These are phyloP conservation scores for Perodicticus potto DNA, from an alignment of 2,797 vertebrate species.

Conservation along the genomic window DNA sequence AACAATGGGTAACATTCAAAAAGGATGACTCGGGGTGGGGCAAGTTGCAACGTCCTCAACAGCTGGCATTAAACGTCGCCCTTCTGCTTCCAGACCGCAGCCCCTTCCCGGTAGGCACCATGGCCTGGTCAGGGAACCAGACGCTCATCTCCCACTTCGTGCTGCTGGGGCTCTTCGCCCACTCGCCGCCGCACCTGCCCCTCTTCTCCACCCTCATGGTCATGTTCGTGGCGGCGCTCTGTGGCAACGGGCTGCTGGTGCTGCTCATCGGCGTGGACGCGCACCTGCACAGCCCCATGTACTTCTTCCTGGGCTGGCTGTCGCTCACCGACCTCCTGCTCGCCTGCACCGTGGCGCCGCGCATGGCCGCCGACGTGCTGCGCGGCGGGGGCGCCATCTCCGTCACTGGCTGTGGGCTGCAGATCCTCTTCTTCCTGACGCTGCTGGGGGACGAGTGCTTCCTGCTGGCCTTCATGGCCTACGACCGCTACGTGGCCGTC, in stretches of 20 bases:
- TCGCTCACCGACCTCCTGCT: constrained; percentile 77
- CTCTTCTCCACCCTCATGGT: constrained; percentile 60
- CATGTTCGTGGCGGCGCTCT: constrained; percentile 71
- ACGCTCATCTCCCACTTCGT: constrained; percentile 71
- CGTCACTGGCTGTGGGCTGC: constrained; percentile 72
- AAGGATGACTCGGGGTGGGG: no score
- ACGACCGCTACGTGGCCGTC: constrained; percentile 59
- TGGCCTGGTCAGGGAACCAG: constrained; percentile 62
- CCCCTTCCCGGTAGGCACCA: neutral
- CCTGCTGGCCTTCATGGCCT: constrained; percentile 79
- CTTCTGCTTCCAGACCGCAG: neutral
- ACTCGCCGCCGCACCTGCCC: neutral
- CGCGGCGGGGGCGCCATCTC: constrained; percentile 66
- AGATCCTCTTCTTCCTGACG: constrained; percentile 79
- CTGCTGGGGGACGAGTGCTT: constrained; percentile 75
- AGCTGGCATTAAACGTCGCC: neutral
- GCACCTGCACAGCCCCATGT: constrained; percentile 73
- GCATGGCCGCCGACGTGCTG: constrained; percentile 61
- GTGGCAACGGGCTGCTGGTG: constrained; percentile 70
- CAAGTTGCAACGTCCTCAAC: neutral
- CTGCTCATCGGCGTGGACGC: constrained; percentile 56
- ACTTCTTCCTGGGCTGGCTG: constrained; percentile 79
- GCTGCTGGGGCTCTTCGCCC: constrained; percentile 70
- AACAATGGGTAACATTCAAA: no score
- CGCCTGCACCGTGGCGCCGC: constrained; percentile 70